Percentiles rank a stretch among this genome's conserved stretches.
Conservation (phyloP, 2,888 invertebrate genomes). For the Trichogramma evanescens region DNA sequence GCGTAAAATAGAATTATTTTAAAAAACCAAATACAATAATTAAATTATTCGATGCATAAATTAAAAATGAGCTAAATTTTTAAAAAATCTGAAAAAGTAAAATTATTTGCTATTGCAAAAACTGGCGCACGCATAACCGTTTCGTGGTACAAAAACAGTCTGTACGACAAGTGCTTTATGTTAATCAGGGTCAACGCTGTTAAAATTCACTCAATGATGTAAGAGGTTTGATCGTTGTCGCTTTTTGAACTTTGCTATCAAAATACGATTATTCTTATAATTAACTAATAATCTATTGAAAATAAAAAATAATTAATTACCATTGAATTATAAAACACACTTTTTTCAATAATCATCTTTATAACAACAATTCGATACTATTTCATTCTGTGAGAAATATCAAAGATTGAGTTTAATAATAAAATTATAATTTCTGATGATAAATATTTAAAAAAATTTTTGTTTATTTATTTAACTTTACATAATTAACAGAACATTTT, state of each 20-base stretch:
- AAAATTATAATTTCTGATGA: too few relatives aligned
- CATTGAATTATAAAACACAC: not conserved
- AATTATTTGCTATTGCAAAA: too few relatives aligned
- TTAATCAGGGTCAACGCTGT: constrained; percentile 2
- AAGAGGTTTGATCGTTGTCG: not conserved
- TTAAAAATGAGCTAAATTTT: too few relatives aligned
- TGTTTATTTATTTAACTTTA: not conserved
- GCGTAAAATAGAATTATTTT: not conserved
- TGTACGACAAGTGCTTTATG: not conserved
- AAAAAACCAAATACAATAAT: too few relatives aligned
- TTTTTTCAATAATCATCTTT: not conserved
- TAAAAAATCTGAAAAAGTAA: too few relatives aligned
- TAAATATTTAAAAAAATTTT: too few relatives aligned
- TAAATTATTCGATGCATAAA: too few relatives aligned
- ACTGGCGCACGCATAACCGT: not conserved
- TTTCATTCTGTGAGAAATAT: not conserved
- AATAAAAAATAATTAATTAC: not conserved
- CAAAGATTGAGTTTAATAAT: too few relatives aligned
- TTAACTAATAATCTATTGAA: not conserved
- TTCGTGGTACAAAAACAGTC: not conserved
- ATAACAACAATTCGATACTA: not conserved
- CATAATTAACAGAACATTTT: not conserved
- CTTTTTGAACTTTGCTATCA: not conserved
- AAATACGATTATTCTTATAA: not conserved
- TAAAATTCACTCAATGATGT: constrained; percentile 7